phyloP scores from a whole-genome alignment of 2,888 invertebrate genomes.

The Meloe dianella region DNA sequence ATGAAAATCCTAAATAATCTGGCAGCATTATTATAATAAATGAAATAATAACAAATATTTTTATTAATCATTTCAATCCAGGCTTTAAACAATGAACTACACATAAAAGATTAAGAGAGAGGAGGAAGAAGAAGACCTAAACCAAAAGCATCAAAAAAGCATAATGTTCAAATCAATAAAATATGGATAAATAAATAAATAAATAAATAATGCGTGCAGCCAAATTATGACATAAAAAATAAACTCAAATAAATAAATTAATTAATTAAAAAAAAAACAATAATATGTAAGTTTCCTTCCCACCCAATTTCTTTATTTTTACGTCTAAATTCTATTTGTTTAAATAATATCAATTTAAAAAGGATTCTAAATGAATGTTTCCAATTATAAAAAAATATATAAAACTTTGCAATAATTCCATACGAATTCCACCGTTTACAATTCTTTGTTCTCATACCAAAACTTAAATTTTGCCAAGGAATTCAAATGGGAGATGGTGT shows the following conservation, averaged over 20 bases:
- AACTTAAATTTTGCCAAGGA: no score
- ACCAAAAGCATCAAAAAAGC: conserved; percentile 41
- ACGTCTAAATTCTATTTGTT: no score
- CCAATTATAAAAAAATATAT: no score
- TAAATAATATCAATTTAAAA: no score
- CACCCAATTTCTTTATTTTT: conserved; percentile 6
- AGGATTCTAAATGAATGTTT: no score
- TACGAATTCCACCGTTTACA: no score
- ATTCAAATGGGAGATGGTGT: no score
- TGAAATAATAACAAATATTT: conserved; percentile 31
- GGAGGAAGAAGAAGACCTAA: conserved; percentile 32
- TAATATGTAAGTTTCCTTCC: conserved; percentile 53
- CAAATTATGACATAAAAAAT: conserved; percentile 47
- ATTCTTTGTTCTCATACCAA: no score
- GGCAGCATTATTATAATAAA: conserved; percentile 38
- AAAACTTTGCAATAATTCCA: no score
- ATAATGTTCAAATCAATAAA: conserved; percentile 22
- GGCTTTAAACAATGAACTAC: conserved; percentile 9
- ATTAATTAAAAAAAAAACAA: conserved; percentile 34
- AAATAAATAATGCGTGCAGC: conserved; percentile 37
- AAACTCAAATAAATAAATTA: conserved; percentile 19
- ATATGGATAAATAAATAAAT: background rate
- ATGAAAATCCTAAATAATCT: conserved; percentile 52
- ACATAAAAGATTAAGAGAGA: conserved; percentile 5
- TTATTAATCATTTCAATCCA: conserved; percentile 36